Conservation (phyloP, 2,113 vertebrate genomes). For the Apeltes quadracus region DNA sequence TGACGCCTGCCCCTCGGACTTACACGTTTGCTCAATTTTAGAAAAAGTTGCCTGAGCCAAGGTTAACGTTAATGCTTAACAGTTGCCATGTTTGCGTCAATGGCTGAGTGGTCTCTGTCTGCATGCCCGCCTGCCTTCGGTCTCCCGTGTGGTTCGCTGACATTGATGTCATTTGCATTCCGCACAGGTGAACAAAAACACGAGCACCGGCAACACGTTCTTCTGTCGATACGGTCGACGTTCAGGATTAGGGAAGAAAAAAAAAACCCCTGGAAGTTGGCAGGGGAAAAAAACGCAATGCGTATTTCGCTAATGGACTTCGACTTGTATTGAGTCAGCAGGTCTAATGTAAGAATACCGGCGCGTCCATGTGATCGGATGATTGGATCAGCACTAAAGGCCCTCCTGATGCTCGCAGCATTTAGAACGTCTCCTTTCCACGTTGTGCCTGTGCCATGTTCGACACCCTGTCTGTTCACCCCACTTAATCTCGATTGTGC, state of each 20-base stretch:
- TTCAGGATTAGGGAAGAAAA: slow-evolving; percentile 48
- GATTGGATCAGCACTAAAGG: neutral
- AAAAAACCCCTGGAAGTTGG: neutral
- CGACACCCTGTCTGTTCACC: neutral
- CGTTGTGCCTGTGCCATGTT: neutral
- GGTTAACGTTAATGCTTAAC: neutral
- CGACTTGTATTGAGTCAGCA: slow-evolving; percentile 69
- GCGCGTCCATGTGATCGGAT: slow-evolving; percentile 19
- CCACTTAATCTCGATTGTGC: neutral
- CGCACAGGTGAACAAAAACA: slow-evolving; percentile 12
- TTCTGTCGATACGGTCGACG: slow-evolving; percentile 54
- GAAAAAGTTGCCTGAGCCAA: neutral
- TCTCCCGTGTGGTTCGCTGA: neutral
- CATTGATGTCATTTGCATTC: neutral
- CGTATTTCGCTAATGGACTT: slow-evolving; percentile 71
- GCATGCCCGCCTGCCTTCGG: neutral
- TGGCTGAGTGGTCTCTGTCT: neutral
- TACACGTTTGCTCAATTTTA: too few relatives aligned
- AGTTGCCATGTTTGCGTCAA: neutral
- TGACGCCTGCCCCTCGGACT: neutral
- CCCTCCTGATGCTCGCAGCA: too few relatives aligned
- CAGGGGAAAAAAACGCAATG: slow-evolving; percentile 72
- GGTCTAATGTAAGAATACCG: slow-evolving; percentile 35
- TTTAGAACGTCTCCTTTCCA: neutral
- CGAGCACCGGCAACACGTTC: neutral